phyloP scores from a whole-genome alignment of 2,888 invertebrate genomes.

The Acanthosepion lycidas region DNA sequence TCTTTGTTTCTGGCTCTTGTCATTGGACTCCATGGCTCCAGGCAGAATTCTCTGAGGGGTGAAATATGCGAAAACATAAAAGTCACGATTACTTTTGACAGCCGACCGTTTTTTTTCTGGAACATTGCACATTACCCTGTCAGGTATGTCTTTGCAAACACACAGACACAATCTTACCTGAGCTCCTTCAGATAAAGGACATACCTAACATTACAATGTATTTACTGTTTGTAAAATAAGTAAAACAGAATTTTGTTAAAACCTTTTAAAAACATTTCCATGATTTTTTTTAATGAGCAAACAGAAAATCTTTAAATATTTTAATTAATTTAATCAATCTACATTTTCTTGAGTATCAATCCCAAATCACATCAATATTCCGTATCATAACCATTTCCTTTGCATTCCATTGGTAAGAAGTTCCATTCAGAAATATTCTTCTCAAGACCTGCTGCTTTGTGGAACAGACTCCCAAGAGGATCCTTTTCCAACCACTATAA shows the following conservation, averaged over 20 bases:
- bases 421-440: too few relatives aligned
- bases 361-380: too few relatives aligned
- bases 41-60: background rate
- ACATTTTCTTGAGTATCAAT: too few relatives aligned
- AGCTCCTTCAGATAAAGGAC: background rate
- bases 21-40: background rate
- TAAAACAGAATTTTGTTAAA: background rate
- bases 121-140: background rate
- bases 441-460: too few relatives aligned
- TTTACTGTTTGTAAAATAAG: background rate
- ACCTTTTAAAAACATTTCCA: background rate
- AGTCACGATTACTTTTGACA: conserved; percentile 20
- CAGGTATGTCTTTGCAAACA: background rate
- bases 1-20: background rate
- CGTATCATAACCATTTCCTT: too few relatives aligned
- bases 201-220: background rate
- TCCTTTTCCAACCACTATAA: too few relatives aligned
- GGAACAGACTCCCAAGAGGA: too few relatives aligned
- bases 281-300: background rate
- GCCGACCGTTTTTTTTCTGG: background rate
- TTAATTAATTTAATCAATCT: too few relatives aligned
- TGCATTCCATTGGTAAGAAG: too few relatives aligned
- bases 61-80: background rate
- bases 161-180: background rate
- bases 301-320: background rate